Conservation (phyloP, 1,140 invertebrate species). For the Philotrypesis tridentata region DNA sequence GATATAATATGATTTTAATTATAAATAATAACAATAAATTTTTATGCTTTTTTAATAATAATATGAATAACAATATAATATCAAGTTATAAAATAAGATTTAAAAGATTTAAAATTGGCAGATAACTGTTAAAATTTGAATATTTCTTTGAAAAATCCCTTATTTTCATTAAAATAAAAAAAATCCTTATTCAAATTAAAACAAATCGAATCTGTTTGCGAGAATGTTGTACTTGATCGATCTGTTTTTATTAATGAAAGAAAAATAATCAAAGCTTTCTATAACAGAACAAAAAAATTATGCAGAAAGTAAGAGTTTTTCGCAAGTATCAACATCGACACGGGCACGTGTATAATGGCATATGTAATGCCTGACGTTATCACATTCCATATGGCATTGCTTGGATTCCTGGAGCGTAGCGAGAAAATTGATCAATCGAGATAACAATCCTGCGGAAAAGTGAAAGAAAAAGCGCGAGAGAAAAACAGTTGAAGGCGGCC, state of each 20-base stretch:
- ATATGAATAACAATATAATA: too few relatives aligned
- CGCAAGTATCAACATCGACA: neutral
- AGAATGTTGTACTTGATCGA: too few relatives aligned
- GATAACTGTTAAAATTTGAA: too few relatives aligned
- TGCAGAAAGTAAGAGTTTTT: slow-evolving; percentile 26
- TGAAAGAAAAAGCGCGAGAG: neutral
- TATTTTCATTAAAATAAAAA: too few relatives aligned
- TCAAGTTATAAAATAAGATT: neutral
- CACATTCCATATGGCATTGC: slow-evolving; percentile 27
- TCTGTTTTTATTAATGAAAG: neutral
- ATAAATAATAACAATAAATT: too few relatives aligned
- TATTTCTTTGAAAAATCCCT: too few relatives aligned
- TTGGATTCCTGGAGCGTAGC: slow-evolving; percentile 24
- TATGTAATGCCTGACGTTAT: slow-evolving; percentile 10
- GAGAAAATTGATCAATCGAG: slow-evolving; percentile 34
- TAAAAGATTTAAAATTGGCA: neutral
- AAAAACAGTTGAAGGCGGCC: slow-evolving; percentile 27
- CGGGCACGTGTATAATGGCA: neutral
- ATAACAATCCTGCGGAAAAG: slow-evolving; percentile 13
- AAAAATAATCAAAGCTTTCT: neutral
- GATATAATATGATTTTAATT: too few relatives aligned
- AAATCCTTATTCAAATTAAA: too few relatives aligned
- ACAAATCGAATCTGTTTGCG: too few relatives aligned
- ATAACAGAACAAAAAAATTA: neutral
- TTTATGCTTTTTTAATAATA: too few relatives aligned